phyloP scores from a whole-genome alignment of 2,797 vertebrate species.

The Lutjanus argentimaculatus region DNA sequence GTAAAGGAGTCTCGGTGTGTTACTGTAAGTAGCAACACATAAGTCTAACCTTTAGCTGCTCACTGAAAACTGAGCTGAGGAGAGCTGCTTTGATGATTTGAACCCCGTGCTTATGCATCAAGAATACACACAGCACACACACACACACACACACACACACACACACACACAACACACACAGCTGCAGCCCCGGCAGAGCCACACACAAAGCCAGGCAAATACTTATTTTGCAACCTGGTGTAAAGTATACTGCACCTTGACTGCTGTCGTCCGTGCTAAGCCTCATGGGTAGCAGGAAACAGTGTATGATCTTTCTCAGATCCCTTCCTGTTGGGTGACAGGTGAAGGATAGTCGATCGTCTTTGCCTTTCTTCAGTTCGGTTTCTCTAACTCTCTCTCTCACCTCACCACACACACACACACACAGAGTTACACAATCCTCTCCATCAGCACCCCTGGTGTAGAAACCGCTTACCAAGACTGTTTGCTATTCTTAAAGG shows the following conservation, averaged over 20 bases:
- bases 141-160: conserved; percentile 64
- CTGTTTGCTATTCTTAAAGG: conserved; percentile 76
- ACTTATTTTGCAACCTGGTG: conserved; percentile 69
- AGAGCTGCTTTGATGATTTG: conserved; percentile 75
- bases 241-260: conserved; percentile 67
- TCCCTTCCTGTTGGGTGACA: conserved; percentile 75
- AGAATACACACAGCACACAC: conserved; percentile 58
- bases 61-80: conserved; percentile 81
- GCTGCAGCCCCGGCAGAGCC: conserved; percentile 37
- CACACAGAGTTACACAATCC: conserved; percentile 53
- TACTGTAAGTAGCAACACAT: conserved; percentile 82
- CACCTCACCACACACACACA: conserved; percentile 23
- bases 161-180: conserved; percentile 62
- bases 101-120: conserved; percentile 66
- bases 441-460: conserved; percentile 61
- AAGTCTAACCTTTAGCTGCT: conserved; percentile 83
- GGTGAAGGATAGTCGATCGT: conserved; percentile 65
- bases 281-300: conserved; percentile 66
- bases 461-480: conserved; percentile 74
- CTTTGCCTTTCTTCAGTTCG: conserved; percentile 48
- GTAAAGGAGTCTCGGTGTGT: conserved; percentile 71
- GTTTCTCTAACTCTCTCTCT: conserved; percentile 10
- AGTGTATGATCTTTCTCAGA: conserved; percentile 56
- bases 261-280: conserved; percentile 43
- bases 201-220: conserved; percentile 52